These are phyloP conservation scores for Nemopilema nomurai DNA, from an alignment of 30 jellyfish, hydroid and myxozoan species.

Conservation along the genomic window DNA sequence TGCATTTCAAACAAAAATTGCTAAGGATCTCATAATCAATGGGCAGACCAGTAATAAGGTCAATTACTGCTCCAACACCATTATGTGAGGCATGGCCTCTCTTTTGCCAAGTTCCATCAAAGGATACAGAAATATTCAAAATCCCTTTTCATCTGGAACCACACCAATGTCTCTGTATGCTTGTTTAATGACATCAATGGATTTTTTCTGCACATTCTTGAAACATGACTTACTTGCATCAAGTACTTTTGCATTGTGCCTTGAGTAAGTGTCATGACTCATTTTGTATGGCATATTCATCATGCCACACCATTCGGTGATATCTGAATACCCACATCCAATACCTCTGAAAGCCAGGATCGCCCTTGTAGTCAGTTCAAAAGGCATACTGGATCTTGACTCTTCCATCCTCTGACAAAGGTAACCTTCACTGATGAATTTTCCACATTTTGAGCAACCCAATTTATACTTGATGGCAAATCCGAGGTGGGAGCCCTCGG, in stretches of 20 bases:
- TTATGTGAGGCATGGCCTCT: conserved; percentile 38
- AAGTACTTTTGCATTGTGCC: too few relatives aligned
- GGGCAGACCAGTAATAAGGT: conserved; percentile 47
- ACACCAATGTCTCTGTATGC: conserved; percentile 10
- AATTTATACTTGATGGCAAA: neutral
- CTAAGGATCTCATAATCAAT: conserved; percentile 35
- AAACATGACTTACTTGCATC: neutral
- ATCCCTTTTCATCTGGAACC: conserved; percentile 23
- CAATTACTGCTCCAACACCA: conserved; percentile 46
- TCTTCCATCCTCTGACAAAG: neutral
- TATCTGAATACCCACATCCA: conserved; percentile 14
- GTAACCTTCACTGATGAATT: neutral
- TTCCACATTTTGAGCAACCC: neutral
- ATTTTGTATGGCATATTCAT: conserved; percentile 17
- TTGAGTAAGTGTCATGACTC: too few relatives aligned
- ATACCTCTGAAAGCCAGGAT: conserved; percentile 21
- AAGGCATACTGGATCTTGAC: neutral
- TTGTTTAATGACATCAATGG: too few relatives aligned
- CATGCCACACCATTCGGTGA: neutral
- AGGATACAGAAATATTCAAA: conserved; percentile 36
- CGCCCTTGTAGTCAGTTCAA: neutral
- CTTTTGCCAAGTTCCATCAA: conserved; percentile 59
- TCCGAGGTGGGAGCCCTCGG: too few relatives aligned
- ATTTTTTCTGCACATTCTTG: neutral
- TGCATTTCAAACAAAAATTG: conserved; percentile 29